Evolutionary conservation across 1,140 invertebrate species (phyloP).

Genomic region (Goniozus legneri): DNA sequence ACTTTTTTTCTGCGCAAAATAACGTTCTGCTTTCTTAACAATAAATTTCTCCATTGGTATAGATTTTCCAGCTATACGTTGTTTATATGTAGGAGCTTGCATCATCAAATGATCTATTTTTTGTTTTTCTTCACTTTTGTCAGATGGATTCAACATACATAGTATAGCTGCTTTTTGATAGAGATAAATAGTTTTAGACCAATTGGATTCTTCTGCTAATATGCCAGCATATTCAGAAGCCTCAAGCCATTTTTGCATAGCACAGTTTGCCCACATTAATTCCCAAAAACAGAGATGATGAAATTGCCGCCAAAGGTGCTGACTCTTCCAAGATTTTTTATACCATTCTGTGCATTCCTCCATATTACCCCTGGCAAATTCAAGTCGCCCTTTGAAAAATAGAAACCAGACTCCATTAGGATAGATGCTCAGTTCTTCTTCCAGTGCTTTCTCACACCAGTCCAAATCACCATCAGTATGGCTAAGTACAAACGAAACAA

Average conservation of each 20-base stretch:
- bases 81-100: constrained; percentile 76
- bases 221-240: constrained; percentile 70
- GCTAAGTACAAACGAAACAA: constrained; percentile 79
- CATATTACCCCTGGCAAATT: constrained; percentile 79
- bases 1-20: constrained; percentile 68
- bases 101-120: constrained; percentile 61
- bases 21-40: constrained; percentile 78
- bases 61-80: constrained; percentile 92
- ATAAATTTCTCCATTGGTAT: constrained; percentile 96
- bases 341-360: constrained; percentile 75
- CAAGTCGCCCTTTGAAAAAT: constrained; percentile 84
- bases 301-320: constrained; percentile 87
- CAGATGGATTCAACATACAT: constrained; percentile 64
- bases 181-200: constrained; percentile 88
- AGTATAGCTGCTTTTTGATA: constrained; percentile 85
- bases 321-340: constrained; percentile 78
- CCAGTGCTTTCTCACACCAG: constrained; percentile 70
- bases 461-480: constrained; percentile 75
- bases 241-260: constrained; percentile 67
- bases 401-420: constrained; percentile 89
- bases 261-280: constrained; percentile 82
- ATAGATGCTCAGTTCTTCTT: constrained; percentile 68
- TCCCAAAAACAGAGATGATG: constrained; percentile 96
- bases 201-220: constrained; percentile 76
- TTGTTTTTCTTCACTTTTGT: constrained; percentile 53